phyloP scores from a whole-genome alignment of 2,888 invertebrate species.

The Panopea generosa region DNA sequence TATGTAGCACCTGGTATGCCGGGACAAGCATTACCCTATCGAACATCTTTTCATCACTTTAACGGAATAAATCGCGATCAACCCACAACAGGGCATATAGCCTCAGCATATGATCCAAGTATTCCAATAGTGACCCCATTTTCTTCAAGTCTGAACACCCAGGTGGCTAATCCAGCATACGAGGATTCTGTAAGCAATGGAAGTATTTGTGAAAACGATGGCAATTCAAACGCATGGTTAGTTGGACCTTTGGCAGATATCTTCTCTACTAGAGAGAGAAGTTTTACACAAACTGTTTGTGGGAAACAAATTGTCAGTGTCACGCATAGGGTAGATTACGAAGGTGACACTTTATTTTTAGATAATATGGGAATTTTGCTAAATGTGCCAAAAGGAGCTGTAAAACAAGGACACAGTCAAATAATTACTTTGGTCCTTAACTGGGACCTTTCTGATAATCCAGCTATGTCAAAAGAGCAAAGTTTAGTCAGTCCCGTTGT shows the following conservation, averaged over 20 bases:
- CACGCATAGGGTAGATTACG: constrained; percentile 55
- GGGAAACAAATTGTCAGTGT: constrained; percentile 67
- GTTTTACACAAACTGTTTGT: constrained; percentile 52
- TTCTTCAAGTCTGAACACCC: too few species aligned
- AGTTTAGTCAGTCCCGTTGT: constrained; percentile 73
- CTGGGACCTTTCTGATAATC: constrained; percentile 73
- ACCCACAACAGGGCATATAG: too few species aligned
- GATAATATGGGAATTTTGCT: constrained; percentile 74
- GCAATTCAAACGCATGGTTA: background rate
- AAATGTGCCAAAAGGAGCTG: constrained; percentile 65
- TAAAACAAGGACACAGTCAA: constrained; percentile 49
- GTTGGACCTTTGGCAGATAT: constrained; percentile 18
- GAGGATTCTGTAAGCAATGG: too few species aligned
- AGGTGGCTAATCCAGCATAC: too few species aligned
- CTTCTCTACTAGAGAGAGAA: constrained; percentile 51
- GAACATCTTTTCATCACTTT: too few species aligned
- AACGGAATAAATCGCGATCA: too few species aligned
- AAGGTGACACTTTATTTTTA: constrained; percentile 63
- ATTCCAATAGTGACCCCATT: too few species aligned
- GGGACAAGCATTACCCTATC: too few species aligned
- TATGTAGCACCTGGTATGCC: too few species aligned
- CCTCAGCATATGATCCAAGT: too few species aligned
- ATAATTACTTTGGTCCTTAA: constrained; percentile 66
- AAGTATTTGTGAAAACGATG: too few species aligned
- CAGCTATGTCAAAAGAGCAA: constrained; percentile 59